A percentile compares a stretch with the other conserved stretches of the same genome.
Conservation (phyloP, 2,113 vertebrate genomes). For the Lathamus discolor region DNA sequence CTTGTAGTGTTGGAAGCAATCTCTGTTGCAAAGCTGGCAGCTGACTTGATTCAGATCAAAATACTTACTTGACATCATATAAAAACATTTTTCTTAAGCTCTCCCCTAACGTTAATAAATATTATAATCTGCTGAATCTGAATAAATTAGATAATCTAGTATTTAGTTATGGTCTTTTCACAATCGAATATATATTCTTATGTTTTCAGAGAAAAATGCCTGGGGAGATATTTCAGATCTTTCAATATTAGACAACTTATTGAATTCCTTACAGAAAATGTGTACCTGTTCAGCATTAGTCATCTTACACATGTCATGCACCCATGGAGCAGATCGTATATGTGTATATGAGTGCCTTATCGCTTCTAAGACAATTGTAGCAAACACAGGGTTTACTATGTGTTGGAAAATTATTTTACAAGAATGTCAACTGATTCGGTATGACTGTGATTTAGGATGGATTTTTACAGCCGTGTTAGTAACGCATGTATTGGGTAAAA, state of each 20-base stretch:
- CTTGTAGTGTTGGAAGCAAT: background rate
- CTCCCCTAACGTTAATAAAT: background rate
- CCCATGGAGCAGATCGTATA: fast-evolving
- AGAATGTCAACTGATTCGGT: background rate
- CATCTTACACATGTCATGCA: background rate
- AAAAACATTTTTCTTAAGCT: background rate
- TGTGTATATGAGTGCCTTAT: background rate
- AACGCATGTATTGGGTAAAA: background rate
- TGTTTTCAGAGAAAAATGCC: background rate
- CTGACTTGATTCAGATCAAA: background rate
- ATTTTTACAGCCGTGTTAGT: background rate
- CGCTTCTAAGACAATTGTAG: background rate
- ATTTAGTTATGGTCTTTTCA: background rate
- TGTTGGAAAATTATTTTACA: background rate
- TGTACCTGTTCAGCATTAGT: background rate
- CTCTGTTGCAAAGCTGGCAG: background rate
- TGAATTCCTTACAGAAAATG: background rate
- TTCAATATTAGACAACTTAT: background rate
- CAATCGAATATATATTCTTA: background rate
- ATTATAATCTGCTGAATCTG: background rate
- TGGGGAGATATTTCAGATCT: background rate
- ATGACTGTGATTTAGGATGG: background rate
- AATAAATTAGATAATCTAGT: background rate
- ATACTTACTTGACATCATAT: background rate
- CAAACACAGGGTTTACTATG: background rate